Base-by-base conservation (phyloP, 2,797 vertebrate species). In the Muraenolepis orangiensis region DNA sequence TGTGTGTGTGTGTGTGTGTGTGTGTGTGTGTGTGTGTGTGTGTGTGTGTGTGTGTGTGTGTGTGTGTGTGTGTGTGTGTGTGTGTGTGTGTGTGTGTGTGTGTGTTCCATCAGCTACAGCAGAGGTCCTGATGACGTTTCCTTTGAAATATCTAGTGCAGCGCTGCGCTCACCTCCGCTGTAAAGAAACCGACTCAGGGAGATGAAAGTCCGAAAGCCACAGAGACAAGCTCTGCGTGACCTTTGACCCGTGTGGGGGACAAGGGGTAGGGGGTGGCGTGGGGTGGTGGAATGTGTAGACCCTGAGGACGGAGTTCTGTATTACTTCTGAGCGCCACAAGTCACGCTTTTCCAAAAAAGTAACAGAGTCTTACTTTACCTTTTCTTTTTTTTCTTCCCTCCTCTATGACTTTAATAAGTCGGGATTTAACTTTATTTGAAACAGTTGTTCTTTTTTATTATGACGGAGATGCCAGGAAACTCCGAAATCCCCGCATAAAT, bases 181-280 rank as follows among this genome's bases (percentile, higher is more conserved):
- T 69, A 76, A 34, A 34, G 78, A 74, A 78, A 75, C 12, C 72
- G 26, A 66, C 70, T 46, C 0, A n/a, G 64, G 75, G 42, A 81
- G 86, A 78, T 88, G 70, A 86, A 80, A 69, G 79, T 82, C 78
- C 84, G 74, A 74, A 72, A 77, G 72, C 79, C 77, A 66, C 73
- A 74, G 83, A 85, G 77, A 57, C 61, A 73, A 78, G 4, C 42
- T 20, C 42, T 51, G 42, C 18, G 4, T 51, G 42, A 51, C 18
- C 42, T 51, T n/a, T 51, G 42, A 51, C 42, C 42, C 20, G 6
- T 18, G 6, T 6, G 4, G 3, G 42, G 42, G 42, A 18, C 42
- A n/a, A 51, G 42, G 42, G 42, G 42, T 4, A 51, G 42, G 42
- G 20, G 42, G 20, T n/a, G 18, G 42, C 18, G 6, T 4, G 4